These are phyloP conservation scores for Lagorchestes hirsutus DNA, from an alignment of 2,797 vertebrate genomes.

Conservation along the genomic window DNA sequence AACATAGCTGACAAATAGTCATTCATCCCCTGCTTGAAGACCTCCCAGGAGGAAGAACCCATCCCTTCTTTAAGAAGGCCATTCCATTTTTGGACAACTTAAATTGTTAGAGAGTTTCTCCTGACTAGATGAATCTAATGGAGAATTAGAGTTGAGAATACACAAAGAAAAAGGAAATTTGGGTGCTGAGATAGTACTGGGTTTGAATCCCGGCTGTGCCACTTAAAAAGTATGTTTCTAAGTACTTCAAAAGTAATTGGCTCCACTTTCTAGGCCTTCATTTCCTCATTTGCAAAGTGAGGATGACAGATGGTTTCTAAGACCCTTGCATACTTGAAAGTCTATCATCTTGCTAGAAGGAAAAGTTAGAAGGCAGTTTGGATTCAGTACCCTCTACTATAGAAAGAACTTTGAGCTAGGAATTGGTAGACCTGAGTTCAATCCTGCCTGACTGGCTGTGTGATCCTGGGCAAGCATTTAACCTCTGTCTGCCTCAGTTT, in stretches of 20 bases:
- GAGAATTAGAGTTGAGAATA: background rate
- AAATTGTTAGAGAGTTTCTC: background rate
- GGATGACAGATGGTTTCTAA: background rate
- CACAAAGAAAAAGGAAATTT: background rate
- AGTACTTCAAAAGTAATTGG: background rate
- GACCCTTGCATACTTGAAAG: background rate
- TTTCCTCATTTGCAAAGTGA: background rate
- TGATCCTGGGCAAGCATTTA: background rate
- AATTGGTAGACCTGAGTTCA: conserved; percentile 11
- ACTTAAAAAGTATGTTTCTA: background rate
- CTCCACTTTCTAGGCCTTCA: background rate
- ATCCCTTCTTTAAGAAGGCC: background rate
- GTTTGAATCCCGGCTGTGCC: background rate
- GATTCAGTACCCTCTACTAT: background rate
- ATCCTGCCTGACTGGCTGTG: background rate
- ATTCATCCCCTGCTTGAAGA: background rate
- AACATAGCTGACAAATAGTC: background rate
- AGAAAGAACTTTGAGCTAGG: background rate
- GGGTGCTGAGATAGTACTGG: background rate
- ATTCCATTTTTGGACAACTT: background rate
- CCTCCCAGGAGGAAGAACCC: background rate
- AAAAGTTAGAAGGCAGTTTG: background rate
- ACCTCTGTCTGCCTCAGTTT: background rate
- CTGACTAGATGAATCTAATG: background rate
- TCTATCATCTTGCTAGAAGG: background rate